Conservation (phyloP, 2,888 invertebrate genomes). For the Drosophila bunnanda region DNA sequence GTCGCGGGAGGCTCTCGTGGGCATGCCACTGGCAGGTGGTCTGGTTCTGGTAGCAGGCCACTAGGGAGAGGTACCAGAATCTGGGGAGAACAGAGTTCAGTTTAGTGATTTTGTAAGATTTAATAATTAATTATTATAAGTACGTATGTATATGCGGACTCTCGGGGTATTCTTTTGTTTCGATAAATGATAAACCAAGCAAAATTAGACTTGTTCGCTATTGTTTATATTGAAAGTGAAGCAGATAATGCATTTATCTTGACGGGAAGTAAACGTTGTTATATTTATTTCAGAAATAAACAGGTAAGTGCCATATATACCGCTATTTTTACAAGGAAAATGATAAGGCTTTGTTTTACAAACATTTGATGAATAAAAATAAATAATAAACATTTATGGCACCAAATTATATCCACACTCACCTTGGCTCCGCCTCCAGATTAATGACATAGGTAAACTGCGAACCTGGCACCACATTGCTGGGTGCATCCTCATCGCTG, state of each 20-base stretch:
- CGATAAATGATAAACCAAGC: not conserved
- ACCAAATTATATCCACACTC: slow-evolving; percentile 58
- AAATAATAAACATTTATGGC: too few species aligned
- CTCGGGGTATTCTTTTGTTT: not conserved
- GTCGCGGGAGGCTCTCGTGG: slow-evolving; percentile 85
- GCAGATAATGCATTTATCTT: slow-evolving; percentile 2
- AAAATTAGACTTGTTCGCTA: too few species aligned
- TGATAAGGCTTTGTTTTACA: not conserved
- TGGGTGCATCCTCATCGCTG: slow-evolving; percentile 93
- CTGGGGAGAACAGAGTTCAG: slow-evolving; percentile 84
- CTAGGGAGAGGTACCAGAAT: slow-evolving; percentile 98
- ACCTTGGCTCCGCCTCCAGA: slow-evolving; percentile 95
- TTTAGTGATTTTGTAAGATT: not conserved
- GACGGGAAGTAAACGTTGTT: not conserved
- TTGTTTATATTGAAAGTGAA: not conserved
- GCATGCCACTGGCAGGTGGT: slow-evolving; percentile 94
- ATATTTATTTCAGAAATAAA: not conserved
- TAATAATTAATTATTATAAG: not conserved
- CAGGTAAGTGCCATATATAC: not conserved
- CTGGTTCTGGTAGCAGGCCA: slow-evolving; percentile 94
- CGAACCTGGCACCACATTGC: slow-evolving; percentile 93
- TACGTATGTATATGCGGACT: too few species aligned
- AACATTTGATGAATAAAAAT: not conserved
- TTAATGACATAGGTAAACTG: slow-evolving; percentile 98
- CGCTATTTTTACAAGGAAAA: too few species aligned